Conservation (phyloP, 2,797 vertebrate genomes). For the Momotus momota region DNA sequence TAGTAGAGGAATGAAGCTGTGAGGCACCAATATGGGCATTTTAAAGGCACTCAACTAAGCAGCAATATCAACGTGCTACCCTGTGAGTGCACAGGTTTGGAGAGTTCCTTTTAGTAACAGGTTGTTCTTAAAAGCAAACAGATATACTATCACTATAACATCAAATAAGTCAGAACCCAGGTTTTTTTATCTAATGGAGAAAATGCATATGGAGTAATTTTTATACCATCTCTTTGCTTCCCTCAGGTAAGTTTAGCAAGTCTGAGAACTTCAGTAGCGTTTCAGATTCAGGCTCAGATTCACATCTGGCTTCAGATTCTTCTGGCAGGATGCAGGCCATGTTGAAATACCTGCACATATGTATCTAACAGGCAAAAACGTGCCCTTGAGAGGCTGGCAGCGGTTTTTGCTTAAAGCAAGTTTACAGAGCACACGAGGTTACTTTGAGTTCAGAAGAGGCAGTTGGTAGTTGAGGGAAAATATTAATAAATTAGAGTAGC, state of each 20-base stretch:
- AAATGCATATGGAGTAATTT: background rate
- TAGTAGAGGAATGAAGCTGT: background rate
- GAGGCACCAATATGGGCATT: background rate
- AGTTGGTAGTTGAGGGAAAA: background rate
- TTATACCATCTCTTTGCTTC: background rate
- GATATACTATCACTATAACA: background rate
- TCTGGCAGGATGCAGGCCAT: too few relatives aligned
- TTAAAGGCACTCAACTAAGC: background rate
- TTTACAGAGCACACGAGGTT: background rate
- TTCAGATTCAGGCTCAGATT: background rate
- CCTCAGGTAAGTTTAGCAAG: background rate
- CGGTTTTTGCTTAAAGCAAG: background rate
- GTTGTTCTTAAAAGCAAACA: background rate
- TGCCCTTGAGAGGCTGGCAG: background rate
- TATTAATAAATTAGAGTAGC: background rate
- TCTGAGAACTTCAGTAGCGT: background rate
- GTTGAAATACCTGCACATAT: background rate
- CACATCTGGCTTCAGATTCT: background rate
- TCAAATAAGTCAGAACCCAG: background rate
- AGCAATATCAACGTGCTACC: background rate
- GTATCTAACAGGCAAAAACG: background rate
- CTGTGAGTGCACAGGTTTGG: fast-evolving
- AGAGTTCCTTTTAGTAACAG: background rate
- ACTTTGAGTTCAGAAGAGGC: background rate
- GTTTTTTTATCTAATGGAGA: background rate